Percentiles rank a stretch among this genome's conserved stretches.
Conservation (phyloP, 2,888 invertebrate species). For the Noctuana brunneofusca region DNA sequence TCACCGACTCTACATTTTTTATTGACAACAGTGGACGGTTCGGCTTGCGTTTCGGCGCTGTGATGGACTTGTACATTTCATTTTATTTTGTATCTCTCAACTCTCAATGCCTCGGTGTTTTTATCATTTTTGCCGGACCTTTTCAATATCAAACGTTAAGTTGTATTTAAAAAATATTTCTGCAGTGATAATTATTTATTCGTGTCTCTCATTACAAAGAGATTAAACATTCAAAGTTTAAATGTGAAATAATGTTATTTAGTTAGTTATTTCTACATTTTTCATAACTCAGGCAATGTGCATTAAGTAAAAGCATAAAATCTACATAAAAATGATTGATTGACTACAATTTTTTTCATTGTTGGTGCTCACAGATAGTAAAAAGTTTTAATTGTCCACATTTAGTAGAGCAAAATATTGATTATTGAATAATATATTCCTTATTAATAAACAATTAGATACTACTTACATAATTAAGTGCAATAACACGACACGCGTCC, state of each 20-base stretch:
- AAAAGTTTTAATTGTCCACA: too few relatives aligned
- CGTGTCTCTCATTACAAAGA: too few relatives aligned
- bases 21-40: constrained; percentile 18
- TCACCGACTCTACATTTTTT: constrained; percentile 23
- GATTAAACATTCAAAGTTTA: too few relatives aligned
- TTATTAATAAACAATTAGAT: background rate
- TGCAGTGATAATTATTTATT: background rate
- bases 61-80: constrained; percentile 4
- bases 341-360: too few relatives aligned
- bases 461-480: background rate
- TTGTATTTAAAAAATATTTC: background rate
- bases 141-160: background rate
- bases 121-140: background rate
- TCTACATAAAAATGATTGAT: too few relatives aligned
- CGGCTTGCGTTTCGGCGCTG: background rate
- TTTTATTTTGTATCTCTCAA: background rate
- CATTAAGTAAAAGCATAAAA: too few relatives aligned
- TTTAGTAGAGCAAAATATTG: too few relatives aligned
- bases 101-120: background rate
- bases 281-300: too few relatives aligned
- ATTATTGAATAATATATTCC: background rate
- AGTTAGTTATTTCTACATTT: too few relatives aligned
- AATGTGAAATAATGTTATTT: too few relatives aligned
- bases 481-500: constrained; percentile 11
- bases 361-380: too few relatives aligned